These are phyloP conservation scores for Coleophora flavipennella DNA, from an alignment of 2,888 invertebrate genomes.

Conservation along the genomic window DNA sequence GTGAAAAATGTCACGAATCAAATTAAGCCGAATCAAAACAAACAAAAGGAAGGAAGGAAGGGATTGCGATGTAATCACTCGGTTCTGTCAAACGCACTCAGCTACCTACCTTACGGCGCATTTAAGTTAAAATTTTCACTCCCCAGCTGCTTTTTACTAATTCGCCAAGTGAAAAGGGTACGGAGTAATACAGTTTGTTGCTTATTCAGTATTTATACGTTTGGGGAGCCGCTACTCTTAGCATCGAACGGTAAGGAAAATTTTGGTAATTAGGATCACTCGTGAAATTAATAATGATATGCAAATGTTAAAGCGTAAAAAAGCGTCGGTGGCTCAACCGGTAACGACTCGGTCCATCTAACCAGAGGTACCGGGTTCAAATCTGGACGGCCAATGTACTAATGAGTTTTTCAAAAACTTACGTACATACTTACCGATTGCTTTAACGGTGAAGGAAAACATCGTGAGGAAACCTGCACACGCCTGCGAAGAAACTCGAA, in stretches of 20 bases:
- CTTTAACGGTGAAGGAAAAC: no score
- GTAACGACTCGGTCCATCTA: no score
- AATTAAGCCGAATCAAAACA: slow-evolving; percentile 65
- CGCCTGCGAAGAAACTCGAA: no score
- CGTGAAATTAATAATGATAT: no score
- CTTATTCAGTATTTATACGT: slow-evolving; percentile 72
- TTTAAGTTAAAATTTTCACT: slow-evolving; percentile 72
- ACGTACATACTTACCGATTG: no score
- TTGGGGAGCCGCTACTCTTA: slow-evolving; percentile 58
- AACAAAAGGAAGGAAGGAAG: slow-evolving; percentile 55
- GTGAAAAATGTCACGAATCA: slow-evolving; percentile 62
- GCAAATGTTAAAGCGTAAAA: no score
- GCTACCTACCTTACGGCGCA: slow-evolving; percentile 61
- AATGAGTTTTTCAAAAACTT: no score
- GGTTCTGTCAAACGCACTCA: slow-evolving; percentile 68
- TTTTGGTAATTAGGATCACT: slow-evolving; percentile 36
- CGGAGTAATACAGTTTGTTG: slow-evolving; percentile 73
- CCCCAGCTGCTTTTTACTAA: slow-evolving; percentile 73
- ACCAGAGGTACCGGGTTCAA: no score
- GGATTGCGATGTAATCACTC: slow-evolving; percentile 66
- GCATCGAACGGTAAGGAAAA: slow-evolving; percentile 54
- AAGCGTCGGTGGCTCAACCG: no score
- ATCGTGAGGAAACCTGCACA: no score
- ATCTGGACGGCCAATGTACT: no score
- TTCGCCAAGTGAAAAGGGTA: slow-evolving; percentile 74